phyloP scores from a whole-genome alignment of 2,113 vertebrate genomes.

The Paratilapia polleni region DNA sequence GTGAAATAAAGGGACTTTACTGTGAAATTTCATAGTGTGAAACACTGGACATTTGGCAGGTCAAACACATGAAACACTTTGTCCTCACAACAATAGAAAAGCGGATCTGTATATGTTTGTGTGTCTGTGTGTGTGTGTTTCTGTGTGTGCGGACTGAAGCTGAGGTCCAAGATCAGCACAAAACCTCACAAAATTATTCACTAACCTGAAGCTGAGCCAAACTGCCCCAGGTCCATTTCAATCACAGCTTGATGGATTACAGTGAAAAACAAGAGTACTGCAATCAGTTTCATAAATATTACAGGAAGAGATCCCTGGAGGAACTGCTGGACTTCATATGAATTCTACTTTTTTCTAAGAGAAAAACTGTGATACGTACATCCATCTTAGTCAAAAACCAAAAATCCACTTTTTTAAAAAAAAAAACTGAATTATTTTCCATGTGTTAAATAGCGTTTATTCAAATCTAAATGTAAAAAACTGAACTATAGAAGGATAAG shows the following conservation, averaged over 20 bases:
- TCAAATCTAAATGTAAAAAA: neutral
- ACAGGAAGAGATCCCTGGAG: neutral
- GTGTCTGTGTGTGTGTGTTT: neutral
- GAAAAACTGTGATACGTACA: neutral
- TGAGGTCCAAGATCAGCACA: constrained; percentile 25
- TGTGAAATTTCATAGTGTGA: neutral
- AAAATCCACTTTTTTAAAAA: neutral
- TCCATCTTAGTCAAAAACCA: constrained; percentile 31
- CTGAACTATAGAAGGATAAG: neutral
- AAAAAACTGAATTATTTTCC: neutral
- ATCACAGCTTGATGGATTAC: constrained; percentile 23
- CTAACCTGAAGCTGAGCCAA: constrained; percentile 28
- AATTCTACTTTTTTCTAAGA: constrained; percentile 15
- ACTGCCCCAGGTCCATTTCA: neutral
- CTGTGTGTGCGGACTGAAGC: neutral
- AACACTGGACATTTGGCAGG: neutral
- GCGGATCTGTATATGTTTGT: neutral
- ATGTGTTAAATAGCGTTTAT: neutral
- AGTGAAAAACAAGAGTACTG: neutral
- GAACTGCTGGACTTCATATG: constrained; percentile 12
- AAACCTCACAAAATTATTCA: constrained; percentile 17
- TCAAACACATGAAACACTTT: neutral
- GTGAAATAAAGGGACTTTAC: no score
- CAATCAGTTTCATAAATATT: constrained; percentile 4
- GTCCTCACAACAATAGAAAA: neutral